phyloP scores from a whole-genome alignment of 2,888 invertebrate genomes.

The Scrobipalpa atriplicella region DNA sequence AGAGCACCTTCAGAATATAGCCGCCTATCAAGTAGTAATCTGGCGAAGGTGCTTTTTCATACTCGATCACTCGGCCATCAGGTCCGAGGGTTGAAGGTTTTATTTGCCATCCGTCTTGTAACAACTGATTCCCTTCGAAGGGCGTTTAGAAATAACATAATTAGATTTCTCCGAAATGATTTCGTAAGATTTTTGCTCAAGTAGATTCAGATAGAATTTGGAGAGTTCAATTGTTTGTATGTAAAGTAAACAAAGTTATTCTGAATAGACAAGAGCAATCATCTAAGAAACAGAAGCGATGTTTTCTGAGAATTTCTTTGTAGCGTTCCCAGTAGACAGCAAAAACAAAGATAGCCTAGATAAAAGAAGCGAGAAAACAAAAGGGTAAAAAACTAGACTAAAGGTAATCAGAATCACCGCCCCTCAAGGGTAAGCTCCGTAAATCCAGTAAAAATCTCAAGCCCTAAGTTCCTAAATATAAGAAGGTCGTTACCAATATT shows the following conservation, averaged over 20 bases:
- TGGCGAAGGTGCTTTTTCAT: constrained; percentile 68
- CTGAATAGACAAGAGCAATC: constrained; percentile 10
- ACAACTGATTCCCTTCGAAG: constrained; percentile 56
- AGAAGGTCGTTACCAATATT: constrained; percentile 62
- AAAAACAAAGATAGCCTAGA: not conserved
- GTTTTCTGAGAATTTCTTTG: constrained; percentile 2
- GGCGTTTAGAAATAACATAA: constrained; percentile 36
- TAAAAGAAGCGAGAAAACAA: not conserved
- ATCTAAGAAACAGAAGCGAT: not conserved
- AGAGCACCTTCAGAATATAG: constrained; percentile 22
- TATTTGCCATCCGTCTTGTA: constrained; percentile 75
- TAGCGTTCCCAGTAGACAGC: not conserved
- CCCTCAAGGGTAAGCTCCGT: not conserved
- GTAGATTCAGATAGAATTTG: not conserved
- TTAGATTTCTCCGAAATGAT: constrained; percentile 21
- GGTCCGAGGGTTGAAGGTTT: constrained; percentile 52
- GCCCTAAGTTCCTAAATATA: constrained; percentile 45
- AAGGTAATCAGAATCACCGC: not conserved
- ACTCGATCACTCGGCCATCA: constrained; percentile 69
- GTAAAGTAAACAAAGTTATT: not conserved
- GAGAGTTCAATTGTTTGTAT: not conserved
- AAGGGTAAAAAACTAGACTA: not conserved
- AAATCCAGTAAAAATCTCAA: constrained; percentile 21
- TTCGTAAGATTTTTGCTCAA: constrained; percentile 1
- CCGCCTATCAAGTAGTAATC: constrained; percentile 63